Base-by-base conservation (phyloP, 2,888 invertebrate species). In the Lagria hirta region DNA sequence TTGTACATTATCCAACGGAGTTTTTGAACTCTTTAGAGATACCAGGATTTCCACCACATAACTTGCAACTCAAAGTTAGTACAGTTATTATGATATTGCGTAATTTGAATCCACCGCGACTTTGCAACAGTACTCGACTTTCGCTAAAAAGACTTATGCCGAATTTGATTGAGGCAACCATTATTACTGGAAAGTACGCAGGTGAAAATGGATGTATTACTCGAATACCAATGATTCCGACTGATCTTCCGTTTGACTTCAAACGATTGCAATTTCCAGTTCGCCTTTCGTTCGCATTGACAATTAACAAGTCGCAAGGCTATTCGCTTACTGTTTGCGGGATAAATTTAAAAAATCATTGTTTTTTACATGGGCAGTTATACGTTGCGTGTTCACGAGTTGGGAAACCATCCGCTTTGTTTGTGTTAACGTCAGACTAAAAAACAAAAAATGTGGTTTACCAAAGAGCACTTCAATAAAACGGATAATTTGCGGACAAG, bases 261-360 rank as follows among this genome's bases (percentile, higher is more conserved):
- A 47, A 41, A 33, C 24, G 47, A 2, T 12, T 47, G 7, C 41
- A 52, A 16, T 50, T 47, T 41, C 49, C 49, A 5, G 22, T 50
- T 8, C 17, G 32, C 10, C 15, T 35, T 17, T 34, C 42, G 4
- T 49, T 49, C 29, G 58, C 58, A 32, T 57, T 62, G 55, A 51
- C 59, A n/a, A 58, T 60, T 23, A 61, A 66, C 47, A 64, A 62
- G 52, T 55, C 62, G 23, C 60, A 62, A 55, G 58, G 58, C 15
- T 56, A 60, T 35, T 32, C 23, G 37, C 49, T 51, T n/a, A 47
- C 28, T 16, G 26, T 26, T 8, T 28, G 13, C 11, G 40, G 32
- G n/a, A 10, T 38, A 18, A 6, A 38, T 30, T 32, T 38, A 7
- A 21, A 27, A 3, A 7, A 3, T 34, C 12, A 4, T 5, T 38